Base-by-base conservation (phyloP, 1,140 invertebrate species). In the Drosophila punjabiensis region DNA sequence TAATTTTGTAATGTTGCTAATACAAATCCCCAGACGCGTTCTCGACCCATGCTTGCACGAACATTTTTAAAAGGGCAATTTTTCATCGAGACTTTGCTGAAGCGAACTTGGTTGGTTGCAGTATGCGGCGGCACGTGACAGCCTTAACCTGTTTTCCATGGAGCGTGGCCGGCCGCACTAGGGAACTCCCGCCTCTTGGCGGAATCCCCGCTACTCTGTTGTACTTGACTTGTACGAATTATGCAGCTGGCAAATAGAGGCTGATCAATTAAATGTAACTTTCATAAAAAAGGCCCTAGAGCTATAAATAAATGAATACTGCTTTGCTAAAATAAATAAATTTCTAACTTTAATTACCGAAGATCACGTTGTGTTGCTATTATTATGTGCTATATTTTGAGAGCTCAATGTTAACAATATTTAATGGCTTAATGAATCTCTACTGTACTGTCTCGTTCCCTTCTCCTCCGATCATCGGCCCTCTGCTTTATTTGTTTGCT, bases 141-240 rank as follows among this genome's bases (percentile, higher is more conserved):
- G 65, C 79, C 82, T 76, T 76, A 82, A 73, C 76, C 60, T 56
- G 83, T 56, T 86, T 69, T 63, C 67, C 70, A 66, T 82, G 55
- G 37, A 82, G 55, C 63, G 66, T 68, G 73, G 53, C 52, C 52
- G 52, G 30, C 33, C 6, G 30, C 30, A 52, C 28, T 33, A 33
- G 30, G 65, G 41, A 35, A 35, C 48, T 30, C 16, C n/a, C 55
- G 14, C 30, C 45, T 18, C 11, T 24, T n/a, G 28, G 5, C 4
- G 47, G 24, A 64, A 68, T 35, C 37, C 30, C 63, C 63, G 5
- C 30, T 55, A 3, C 41, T 45, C 35, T 43, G 64, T 3, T 24
- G 39, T 61, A 24, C 18, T 24, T 61, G n/a, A 33, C 4, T 28
- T 20, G 24, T 24, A 9, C 24, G 8, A 56, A 37, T 56, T 39